Evolutionary conservation across 2,797 vertebrate species (phyloP).

Genomic region (Enteromius trimaculatus): DNA sequence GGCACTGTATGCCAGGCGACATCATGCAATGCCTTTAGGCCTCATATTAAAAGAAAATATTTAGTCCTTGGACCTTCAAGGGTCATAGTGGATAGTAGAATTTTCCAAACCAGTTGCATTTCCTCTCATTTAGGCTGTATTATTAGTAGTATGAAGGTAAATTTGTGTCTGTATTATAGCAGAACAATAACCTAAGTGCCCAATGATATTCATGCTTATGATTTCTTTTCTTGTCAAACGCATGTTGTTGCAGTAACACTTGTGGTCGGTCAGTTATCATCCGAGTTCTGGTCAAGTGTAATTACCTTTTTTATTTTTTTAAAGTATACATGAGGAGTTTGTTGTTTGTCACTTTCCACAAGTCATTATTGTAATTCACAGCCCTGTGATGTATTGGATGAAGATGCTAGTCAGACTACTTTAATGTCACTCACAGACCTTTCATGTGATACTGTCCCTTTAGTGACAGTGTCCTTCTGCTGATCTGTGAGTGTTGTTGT

Average conservation of each 20-base stretch:
- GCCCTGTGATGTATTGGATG: background rate
- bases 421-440: background rate
- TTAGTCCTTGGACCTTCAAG: background rate
- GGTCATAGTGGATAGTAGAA: background rate
- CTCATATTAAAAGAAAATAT: background rate
- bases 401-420: background rate
- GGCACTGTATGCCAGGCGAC: background rate
- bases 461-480: constrained; percentile 1
- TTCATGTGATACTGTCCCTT: constrained; percentile 10
- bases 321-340: background rate
- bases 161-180: background rate
- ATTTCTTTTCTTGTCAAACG: background rate
- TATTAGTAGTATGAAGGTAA: background rate
- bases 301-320: background rate
- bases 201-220: background rate
- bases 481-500: constrained; percentile 13
- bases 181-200: background rate
- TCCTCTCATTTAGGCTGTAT: background rate
- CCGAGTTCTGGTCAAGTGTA: background rate
- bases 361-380: constrained; percentile 10
- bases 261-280: background rate
- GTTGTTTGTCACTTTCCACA: constrained; percentile 2
- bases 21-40: constrained; percentile 8
- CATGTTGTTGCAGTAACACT: background rate
- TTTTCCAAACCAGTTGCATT: background rate